phyloP scores from a whole-genome alignment of 2,113 vertebrate species.

The Willisornis vidua region DNA sequence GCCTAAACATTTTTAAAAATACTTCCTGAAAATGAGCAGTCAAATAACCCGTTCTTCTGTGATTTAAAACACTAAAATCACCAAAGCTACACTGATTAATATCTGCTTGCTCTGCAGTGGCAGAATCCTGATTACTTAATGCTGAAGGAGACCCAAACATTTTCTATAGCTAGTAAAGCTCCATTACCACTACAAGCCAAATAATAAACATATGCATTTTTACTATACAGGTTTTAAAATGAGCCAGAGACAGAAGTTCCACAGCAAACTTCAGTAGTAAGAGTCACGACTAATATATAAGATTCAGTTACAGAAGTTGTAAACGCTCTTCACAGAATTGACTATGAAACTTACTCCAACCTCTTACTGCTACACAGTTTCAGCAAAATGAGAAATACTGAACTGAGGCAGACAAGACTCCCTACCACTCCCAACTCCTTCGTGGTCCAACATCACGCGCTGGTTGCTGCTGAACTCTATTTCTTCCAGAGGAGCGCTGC shows the following conservation, averaged over 20 bases:
- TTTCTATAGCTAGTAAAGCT: neutral
- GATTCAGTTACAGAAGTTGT: neutral
- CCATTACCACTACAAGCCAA: neutral
- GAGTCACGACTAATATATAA: neutral
- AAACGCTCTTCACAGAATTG: neutral
- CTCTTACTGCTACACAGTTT: neutral
- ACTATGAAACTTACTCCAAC: neutral
- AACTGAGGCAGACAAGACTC: neutral
- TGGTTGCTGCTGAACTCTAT: constrained; percentile 94
- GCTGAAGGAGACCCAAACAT: neutral
- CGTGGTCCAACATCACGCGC: constrained; percentile 86
- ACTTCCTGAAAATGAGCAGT: neutral
- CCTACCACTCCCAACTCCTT: constrained; percentile 95
- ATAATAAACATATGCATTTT: neutral
- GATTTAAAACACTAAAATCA: neutral
- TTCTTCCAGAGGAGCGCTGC: constrained; percentile 82
- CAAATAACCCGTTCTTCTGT: neutral
- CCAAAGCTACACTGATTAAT: neutral
- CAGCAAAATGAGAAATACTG: neutral
- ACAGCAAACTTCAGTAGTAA: neutral
- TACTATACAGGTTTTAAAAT: neutral
- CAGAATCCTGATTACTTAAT: neutral
- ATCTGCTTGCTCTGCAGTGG: neutral
- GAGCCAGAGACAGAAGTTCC: neutral
- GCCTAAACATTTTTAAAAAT: neutral